Base-by-base conservation (phyloP, 35 echinoderm and acorn worm species). In the Eucidaris tribuloides region DNA sequence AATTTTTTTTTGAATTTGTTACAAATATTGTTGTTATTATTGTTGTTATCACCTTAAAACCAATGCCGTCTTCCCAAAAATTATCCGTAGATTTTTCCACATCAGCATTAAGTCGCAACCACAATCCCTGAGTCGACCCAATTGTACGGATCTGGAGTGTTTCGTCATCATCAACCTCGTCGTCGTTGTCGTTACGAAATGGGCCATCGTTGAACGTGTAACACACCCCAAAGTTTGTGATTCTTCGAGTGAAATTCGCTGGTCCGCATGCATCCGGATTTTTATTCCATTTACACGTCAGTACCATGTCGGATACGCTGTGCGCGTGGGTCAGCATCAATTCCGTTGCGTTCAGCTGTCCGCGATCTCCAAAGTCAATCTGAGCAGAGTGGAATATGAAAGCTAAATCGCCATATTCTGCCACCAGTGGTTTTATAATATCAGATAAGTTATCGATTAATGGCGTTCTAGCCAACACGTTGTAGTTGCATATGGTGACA, bases 11-110 rank as follows among this genome's bases (percentile, higher is more conserved):
- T n/a, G n/a, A n/a, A n/a, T n/a, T n/a, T n/a, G n/a, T n/a, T n/a
- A n/a, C n/a, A n/a, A n/a, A n/a, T n/a, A n/a, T n/a, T n/a, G n/a
- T n/a, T n/a, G n/a, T n/a, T n/a, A n/a, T n/a, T n/a, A n/a, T n/a
- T n/a, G n/a, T n/a, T n/a, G n/a, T n/a, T n/a, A n/a, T n/a, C n/a
- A 61, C 84, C 72, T 87, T 87, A 18, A 87, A 79, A 31, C 84
- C 84, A 32, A 54, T 44, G 0, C 38, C 84, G 0, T 79, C 23
- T 43, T 19, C 4, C 34, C 25, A 79, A 17, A 63, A 38, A 0
- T 13, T 32, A 9, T 27, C 7, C 54, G 60, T 28, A 42, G 78
- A 79, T 48, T 87, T 76, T n/a, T 87, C 30, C 27, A 62, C 71
- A 46, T 87, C 84, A 1, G 76, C 54, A n/a, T 59, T 87, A 7